Conservation (phyloP, 2,888 invertebrate species). For the Bellardia bayeri region DNA sequence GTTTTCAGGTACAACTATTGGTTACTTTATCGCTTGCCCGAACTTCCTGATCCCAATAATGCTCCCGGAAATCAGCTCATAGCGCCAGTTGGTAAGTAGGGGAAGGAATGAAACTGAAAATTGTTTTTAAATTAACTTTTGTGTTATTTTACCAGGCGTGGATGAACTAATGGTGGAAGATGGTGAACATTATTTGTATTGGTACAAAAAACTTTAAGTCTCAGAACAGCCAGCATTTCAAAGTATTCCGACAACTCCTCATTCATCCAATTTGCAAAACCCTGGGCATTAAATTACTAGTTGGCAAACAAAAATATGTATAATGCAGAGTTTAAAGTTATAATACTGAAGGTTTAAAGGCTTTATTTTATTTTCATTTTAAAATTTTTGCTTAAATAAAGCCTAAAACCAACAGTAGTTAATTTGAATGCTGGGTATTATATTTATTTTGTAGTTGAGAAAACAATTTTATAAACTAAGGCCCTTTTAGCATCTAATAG, state of each 20-base stretch:
- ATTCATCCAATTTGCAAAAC: conserved; percentile 34
- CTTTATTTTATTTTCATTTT: too few species aligned
- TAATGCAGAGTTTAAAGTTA: conserved; percentile 2
- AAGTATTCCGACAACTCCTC: conserved; percentile 51
- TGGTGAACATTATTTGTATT: conserved; percentile 95
- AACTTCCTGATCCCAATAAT: conserved; percentile 91
- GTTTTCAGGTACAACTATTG: conserved; percentile 91
- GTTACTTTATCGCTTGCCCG: conserved; percentile 92
- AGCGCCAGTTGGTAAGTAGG: conserved; percentile 91
- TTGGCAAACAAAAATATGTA: not conserved
- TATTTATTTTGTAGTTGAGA: not conserved
- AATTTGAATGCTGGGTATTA: too few species aligned
- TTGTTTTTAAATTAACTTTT: not conserved
- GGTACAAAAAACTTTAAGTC: conserved; percentile 95
- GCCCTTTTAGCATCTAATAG: conserved; percentile 29
- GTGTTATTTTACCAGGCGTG: conserved; percentile 86
- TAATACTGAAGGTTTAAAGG: not conserved
- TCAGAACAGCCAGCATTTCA: conserved; percentile 25
- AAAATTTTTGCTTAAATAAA: too few species aligned
- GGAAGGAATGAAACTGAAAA: not conserved
- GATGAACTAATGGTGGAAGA: conserved; percentile 94
- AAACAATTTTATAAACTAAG: conserved; percentile 38
- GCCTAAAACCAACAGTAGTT: too few species aligned
- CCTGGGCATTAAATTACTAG: conserved; percentile 16
- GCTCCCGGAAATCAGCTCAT: conserved; percentile 95